phyloP scores from a whole-genome alignment of 2,888 invertebrate genomes.

The Sphinx pinastri region DNA sequence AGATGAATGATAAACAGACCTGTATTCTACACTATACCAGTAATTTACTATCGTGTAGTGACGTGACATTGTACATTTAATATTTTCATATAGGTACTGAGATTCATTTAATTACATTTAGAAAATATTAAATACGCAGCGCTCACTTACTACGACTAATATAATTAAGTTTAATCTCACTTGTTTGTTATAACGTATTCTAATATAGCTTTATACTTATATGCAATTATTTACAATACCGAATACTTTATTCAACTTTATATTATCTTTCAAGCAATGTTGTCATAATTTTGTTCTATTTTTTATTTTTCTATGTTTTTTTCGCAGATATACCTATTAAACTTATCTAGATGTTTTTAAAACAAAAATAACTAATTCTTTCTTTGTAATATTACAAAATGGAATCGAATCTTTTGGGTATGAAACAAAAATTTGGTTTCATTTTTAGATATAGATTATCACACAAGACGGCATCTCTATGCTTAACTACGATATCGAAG shows the following conservation, averaged over 20 bases:
- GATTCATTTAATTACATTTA: constrained; percentile 56
- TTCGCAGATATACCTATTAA: constrained; percentile 6
- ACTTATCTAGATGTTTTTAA: constrained; percentile 25
- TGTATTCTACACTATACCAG: constrained; percentile 23
- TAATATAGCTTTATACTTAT: constrained; percentile 60
- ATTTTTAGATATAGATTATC: neutral
- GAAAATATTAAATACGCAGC: constrained; percentile 69
- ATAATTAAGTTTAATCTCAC: constrained; percentile 81
- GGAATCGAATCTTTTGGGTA: neutral
- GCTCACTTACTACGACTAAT: constrained; percentile 61
- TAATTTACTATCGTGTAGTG: constrained; percentile 18
- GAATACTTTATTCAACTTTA: constrained; percentile 24
- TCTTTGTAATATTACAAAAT: neutral
- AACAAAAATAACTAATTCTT: constrained; percentile 1
- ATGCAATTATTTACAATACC: constrained; percentile 74
- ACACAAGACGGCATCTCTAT: neutral
- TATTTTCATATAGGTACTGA: constrained; percentile 61
- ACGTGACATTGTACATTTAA: constrained; percentile 56
- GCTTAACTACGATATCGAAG: neutral
- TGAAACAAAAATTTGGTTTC: neutral
- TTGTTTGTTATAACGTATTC: constrained; percentile 35
- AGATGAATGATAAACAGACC: constrained; percentile 8
- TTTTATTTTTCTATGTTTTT: constrained; percentile 28
- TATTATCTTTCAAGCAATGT: constrained; percentile 55
- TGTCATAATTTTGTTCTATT: constrained; percentile 41